A percentile compares a stretch with the other conserved stretches of the same genome.
These are phyloP conservation scores for Strigops habroptila DNA, from an alignment of 2,113 vertebrate species.

Conservation along the genomic window DNA sequence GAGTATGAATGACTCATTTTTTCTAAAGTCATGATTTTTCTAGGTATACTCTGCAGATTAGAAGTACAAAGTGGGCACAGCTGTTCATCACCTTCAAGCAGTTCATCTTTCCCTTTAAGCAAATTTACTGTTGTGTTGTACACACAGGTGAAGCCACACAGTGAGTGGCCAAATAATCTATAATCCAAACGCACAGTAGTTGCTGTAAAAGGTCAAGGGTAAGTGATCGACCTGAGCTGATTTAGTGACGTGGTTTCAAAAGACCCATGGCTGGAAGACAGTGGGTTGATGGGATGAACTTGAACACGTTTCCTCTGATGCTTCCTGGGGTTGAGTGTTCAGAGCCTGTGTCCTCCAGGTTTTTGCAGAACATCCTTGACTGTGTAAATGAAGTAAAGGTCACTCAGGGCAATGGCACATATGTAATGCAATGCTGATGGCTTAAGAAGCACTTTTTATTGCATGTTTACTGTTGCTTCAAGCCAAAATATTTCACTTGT, in stretches of 20 bases:
- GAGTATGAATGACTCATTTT: background rate
- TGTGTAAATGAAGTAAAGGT: background rate
- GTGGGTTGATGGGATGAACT: background rate
- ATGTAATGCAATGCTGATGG: background rate
- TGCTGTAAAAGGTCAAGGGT: background rate
- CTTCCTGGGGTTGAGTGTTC: background rate
- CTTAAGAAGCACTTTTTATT: background rate
- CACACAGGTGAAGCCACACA: background rate
- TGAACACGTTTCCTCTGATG: background rate
- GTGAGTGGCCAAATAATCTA: background rate
- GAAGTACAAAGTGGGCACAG: background rate
- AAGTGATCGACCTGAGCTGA: background rate
- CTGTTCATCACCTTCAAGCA: background rate
- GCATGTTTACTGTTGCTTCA: background rate
- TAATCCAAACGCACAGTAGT: background rate
- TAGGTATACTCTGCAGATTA: background rate
- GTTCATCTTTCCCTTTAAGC: background rate
- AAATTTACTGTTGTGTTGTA: background rate
- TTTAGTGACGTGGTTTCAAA: background rate
- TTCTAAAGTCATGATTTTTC: background rate
- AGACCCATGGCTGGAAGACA: background rate
- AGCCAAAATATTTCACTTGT: background rate
- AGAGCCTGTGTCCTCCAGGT: background rate
- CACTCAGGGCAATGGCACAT: background rate
- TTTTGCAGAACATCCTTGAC: background rate